Conservation (phyloP, 2,797 vertebrate species). For the Clarias fuscus region DNA sequence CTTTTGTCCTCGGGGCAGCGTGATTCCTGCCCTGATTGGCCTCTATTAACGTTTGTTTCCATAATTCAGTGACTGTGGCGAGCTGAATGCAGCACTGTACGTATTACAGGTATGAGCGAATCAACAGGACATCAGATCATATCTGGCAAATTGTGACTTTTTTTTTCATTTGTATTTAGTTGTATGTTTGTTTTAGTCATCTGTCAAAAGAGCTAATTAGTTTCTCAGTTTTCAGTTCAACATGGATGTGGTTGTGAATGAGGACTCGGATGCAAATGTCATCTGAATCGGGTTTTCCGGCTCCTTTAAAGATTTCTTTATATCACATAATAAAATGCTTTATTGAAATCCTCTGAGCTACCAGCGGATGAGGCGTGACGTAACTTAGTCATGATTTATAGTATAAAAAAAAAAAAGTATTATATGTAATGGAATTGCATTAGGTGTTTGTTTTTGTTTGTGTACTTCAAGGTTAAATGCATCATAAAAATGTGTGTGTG, state of each 20-base stretch:
- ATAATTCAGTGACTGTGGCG: neutral
- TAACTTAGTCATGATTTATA: neutral
- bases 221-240: neutral
- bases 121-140: neutral
- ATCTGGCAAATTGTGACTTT: neutral
- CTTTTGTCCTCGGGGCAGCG: too few relatives aligned
- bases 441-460: neutral
- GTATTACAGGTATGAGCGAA: neutral
- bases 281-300: neutral
- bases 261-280: neutral
- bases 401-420: neutral
- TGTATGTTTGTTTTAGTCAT: too few relatives aligned
- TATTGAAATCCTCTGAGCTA: neutral
- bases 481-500: neutral
- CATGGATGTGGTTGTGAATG: neutral
- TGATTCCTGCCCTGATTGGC: neutral
- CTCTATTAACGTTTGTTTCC: neutral
- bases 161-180: too few relatives aligned
- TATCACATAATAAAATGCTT: neutral
- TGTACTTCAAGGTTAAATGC: conserved; percentile 2
- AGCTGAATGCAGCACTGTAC: neutral
- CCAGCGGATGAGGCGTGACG: neutral
- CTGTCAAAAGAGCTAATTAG: neutral
- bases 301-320: neutral
- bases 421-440: neutral